Evolutionary conservation across 2,888 invertebrate species (phyloP).

Genomic region (Camponotus fellah): DNA sequence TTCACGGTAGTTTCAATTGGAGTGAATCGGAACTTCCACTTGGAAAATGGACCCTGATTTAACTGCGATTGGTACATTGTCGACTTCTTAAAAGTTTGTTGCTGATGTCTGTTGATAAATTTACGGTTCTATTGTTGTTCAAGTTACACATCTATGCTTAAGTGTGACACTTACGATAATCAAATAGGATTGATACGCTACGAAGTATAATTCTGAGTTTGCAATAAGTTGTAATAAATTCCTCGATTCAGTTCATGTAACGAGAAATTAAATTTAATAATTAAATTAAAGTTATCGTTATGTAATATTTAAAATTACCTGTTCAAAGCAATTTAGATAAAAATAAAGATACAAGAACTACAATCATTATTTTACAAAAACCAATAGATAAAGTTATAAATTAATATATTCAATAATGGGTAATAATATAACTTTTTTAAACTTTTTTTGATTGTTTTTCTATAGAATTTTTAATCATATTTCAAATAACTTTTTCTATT

Average conservation of each 20-base stretch:
- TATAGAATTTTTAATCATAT: background rate
- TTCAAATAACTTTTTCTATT: background rate
- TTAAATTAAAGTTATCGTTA: background rate
- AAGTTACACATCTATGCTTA: conserved; percentile 20
- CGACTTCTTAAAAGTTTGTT: conserved; percentile 64
- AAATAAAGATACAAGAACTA: background rate
- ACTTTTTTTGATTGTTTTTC: background rate
- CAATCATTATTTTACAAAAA: too few relatives aligned
- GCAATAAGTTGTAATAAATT: background rate
- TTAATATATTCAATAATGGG: background rate
- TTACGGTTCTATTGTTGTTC: conserved; percentile 19
- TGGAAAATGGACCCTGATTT: conserved; percentile 59
- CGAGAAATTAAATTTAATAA: background rate
- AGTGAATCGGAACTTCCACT: conserved; percentile 56
- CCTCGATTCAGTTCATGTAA: background rate
- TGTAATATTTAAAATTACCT: background rate
- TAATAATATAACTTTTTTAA: background rate
- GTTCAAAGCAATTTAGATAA: background rate
- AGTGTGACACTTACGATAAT: background rate
- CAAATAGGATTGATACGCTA: background rate
- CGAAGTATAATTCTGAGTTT: background rate
- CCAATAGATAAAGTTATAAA: too few relatives aligned
- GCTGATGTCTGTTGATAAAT: conserved; percentile 66
- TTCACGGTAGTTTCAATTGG: conserved; percentile 58
- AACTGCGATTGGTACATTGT: conserved; percentile 63